A percentile compares a stretch with the other conserved stretches of the same genome.
Evolutionary conservation across 2,113 vertebrate species (phyloP).

Genomic region (Rhynchomys soricoides): DNA sequence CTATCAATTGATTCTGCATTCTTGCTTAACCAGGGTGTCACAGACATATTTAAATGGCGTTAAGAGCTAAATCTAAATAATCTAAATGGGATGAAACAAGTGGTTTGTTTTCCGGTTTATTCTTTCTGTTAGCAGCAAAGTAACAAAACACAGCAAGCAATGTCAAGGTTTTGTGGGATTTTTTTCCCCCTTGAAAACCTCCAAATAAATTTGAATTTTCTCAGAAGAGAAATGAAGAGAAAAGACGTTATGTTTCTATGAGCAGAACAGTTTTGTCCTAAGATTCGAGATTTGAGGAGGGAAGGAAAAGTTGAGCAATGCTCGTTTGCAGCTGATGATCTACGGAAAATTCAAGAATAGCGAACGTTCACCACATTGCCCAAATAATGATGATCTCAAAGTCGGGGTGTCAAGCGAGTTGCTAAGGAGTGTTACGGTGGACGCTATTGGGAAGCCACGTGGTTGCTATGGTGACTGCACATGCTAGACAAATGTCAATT

Average conservation of each 20-base stretch:
- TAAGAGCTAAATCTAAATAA: neutral
- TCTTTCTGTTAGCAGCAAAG: neutral
- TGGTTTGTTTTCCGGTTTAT: neutral
- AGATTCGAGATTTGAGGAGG: neutral
- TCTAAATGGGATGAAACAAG: neutral
- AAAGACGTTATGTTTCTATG: neutral
- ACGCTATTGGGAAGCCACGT: neutral
- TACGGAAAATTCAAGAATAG: conserved; percentile 70
- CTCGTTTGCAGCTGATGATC: conserved; percentile 60
- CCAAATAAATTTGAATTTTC: neutral
- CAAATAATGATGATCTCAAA: conserved; percentile 69
- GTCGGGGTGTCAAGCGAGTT: conserved; percentile 64
- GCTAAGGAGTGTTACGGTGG: conserved; percentile 72
- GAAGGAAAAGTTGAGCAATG: conserved; percentile 32
- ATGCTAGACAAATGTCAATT: neutral
- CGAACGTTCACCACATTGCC: conserved; percentile 68
- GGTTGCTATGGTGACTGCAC: neutral
- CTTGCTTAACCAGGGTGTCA: neutral
- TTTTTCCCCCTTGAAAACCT: neutral
- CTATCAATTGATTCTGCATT: neutral
- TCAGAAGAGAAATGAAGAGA: neutral
- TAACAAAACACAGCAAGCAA: neutral
- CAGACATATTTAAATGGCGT: neutral
- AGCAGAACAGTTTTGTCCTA: neutral
- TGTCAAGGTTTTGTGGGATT: neutral